phyloP scores from a whole-genome alignment of 2,797 vertebrate species.

The Poeciliopsis presidionis region DNA sequence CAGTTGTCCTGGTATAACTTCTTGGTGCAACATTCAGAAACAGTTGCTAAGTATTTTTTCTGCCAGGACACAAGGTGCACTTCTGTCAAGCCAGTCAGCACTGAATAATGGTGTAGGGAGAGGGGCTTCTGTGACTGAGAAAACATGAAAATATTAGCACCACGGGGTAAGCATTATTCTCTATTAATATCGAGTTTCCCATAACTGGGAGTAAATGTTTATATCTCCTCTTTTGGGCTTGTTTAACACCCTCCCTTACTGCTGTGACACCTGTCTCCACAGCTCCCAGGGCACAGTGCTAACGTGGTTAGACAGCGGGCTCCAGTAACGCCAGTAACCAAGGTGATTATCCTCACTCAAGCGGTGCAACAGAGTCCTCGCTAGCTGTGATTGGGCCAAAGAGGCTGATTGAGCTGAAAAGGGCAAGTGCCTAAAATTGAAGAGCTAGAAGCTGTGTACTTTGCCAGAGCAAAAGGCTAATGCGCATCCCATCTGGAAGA shows the following conservation, averaged over 20 bases:
- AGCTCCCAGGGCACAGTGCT: conserved; percentile 57
- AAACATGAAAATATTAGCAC: conserved; percentile 36
- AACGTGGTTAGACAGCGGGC: conserved; percentile 66
- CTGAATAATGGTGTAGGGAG: conserved; percentile 27
- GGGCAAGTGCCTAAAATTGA: conserved; percentile 73
- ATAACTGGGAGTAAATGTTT: conserved; percentile 73
- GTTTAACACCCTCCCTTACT: conserved; percentile 68
- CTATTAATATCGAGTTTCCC: conserved; percentile 68
- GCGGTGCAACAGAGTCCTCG: conserved; percentile 42
- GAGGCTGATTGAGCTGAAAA: conserved; percentile 75
- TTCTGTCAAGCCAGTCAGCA: conserved; percentile 43
- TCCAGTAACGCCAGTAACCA: conserved; percentile 66
- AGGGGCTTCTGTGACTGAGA: conserved; percentile 27
- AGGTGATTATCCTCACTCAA: conserved; percentile 77
- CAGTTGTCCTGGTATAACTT: conserved; percentile 29
- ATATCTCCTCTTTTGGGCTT: conserved; percentile 58
- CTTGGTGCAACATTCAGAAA: conserved; percentile 23
- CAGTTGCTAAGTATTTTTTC: conserved; percentile 43
- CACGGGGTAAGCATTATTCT: conserved; percentile 67
- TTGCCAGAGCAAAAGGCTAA: conserved; percentile 57
- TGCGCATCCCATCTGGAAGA: conserved; percentile 55
- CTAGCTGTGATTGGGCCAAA: conserved; percentile 68
- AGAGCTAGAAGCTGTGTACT: conserved; percentile 62
- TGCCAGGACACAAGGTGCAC: conserved; percentile 25
- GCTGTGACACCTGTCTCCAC: conserved; percentile 71